phyloP scores from a whole-genome alignment of 2,888 invertebrate species.

The Hydrotaea cyrtoneurina region DNA sequence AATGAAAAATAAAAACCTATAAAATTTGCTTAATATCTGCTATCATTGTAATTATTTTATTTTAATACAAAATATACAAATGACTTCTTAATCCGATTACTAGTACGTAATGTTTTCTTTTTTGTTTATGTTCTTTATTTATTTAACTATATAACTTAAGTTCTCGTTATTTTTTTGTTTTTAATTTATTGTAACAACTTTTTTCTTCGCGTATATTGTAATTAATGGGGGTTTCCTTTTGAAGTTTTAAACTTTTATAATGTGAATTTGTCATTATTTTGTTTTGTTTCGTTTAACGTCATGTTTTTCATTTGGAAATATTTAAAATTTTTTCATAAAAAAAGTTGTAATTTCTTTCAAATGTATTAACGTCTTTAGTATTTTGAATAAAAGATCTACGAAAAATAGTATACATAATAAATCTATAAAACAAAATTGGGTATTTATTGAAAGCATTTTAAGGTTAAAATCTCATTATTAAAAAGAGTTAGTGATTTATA shows the following conservation, averaged over 20 bases:
- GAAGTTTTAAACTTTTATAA: conserved; percentile 36
- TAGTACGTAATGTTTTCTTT: conserved; percentile 1
- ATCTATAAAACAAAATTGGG: not conserved
- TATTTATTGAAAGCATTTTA: conserved; percentile 15
- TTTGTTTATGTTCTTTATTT: conserved; percentile 30
- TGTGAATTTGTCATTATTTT: conserved; percentile 13
- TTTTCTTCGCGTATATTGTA: conserved; percentile 26
- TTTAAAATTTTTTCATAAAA: conserved; percentile 18
- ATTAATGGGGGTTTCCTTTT: conserved; percentile 21
- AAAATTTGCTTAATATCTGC: conserved; percentile 29
- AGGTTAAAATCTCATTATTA: conserved; percentile 29
- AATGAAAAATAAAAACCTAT: conserved; percentile 47
- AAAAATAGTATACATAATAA: not conserved
- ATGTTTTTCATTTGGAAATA: conserved; percentile 9
- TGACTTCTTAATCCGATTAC: conserved; percentile 36
- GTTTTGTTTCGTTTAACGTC: no score
- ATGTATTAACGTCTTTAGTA: conserved; percentile 56
- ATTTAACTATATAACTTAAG: conserved; percentile 48
- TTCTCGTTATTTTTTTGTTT: conserved; percentile 42
- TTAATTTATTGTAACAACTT: conserved; percentile 58
- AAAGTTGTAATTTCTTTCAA: conserved; percentile 15
- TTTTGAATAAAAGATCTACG: not conserved
- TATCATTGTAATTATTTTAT: conserved; percentile 3
- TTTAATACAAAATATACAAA: conserved; percentile 66
- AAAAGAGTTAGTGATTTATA: not conserved